Evolutionary conservation across 2,888 invertebrate species (phyloP).

Genomic region (Himalopsyche japonica): DNA sequence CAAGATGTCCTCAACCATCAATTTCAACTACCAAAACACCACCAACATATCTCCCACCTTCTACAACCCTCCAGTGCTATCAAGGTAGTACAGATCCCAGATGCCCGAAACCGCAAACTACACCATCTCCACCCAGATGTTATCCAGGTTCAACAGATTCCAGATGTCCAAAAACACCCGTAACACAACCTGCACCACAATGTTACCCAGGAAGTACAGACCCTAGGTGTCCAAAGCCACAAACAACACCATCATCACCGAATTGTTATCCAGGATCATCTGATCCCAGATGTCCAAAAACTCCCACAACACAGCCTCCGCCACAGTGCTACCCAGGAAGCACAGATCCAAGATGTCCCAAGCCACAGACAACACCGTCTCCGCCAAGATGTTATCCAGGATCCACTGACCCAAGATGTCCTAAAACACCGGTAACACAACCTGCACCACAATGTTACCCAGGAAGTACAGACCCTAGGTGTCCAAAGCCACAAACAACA

Average conservation of each 20-base stretch:
- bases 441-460: conserved; percentile 43
- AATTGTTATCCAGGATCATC: conserved; percentile 44
- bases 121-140: conserved; percentile 41
- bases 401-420: conserved; percentile 46
- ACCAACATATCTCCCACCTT: conserved; percentile 27
- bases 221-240: conserved; percentile 42
- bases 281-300: conserved; percentile 41
- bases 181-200: conserved; percentile 36
- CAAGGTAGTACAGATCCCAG: conserved; percentile 44
- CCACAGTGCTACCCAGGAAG: conserved; percentile 46
- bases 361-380: conserved; percentile 36
- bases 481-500: conserved; percentile 43
- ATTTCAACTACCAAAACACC: conserved; percentile 43
- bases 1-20: conserved; percentile 41
- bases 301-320: conserved; percentile 45
- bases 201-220: conserved; percentile 47
- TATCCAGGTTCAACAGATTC: conserved; percentile 49
- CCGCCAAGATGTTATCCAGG: conserved; percentile 45
- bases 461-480: conserved; percentile 45
- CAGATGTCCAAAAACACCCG: conserved; percentile 43
- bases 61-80: conserved; percentile 42
- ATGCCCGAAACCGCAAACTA: conserved; percentile 43
- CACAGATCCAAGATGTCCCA: conserved; percentile 46
- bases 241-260: conserved; percentile 34
- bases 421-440: conserved; percentile 36